Evolutionary conservation across 1,140 invertebrate species (phyloP).

Genomic region (Manduca sexta): DNA sequence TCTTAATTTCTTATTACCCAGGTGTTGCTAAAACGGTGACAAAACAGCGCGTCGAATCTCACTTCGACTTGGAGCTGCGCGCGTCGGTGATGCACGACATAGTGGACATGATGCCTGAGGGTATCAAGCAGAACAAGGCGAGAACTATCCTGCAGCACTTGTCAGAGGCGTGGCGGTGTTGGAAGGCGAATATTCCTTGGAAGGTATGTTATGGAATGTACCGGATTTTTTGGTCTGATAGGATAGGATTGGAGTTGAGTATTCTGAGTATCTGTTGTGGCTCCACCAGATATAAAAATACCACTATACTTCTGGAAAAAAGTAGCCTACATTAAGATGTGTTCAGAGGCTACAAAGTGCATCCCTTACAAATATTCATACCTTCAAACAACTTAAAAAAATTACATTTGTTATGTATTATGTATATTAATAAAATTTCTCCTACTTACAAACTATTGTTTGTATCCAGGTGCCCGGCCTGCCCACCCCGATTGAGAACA

Average conservation of each 20-base stretch:
- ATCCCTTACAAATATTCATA: no score
- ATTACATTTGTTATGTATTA: no score
- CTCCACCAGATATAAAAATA: no score
- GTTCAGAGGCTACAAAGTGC: no score
- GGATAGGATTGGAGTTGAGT: no score
- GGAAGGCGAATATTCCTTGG: constrained; percentile 99
- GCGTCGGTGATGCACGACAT: constrained; percentile 99
- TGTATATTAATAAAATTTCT: no score
- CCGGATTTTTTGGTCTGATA: no score
- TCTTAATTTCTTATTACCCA: constrained; percentile 5
- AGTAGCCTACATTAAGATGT: no score
- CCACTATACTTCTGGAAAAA: no score
- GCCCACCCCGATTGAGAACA: constrained; percentile 99
- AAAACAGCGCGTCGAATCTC: constrained; percentile 99
- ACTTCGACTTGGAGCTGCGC: constrained; percentile 98
- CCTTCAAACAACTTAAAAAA: no score
- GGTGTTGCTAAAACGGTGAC: constrained; percentile 99
- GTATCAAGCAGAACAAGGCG: constrained; percentile 99
- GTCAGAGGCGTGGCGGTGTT: constrained; percentile 99
- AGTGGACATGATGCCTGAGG: constrained; percentile 99
- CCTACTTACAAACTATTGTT: no score
- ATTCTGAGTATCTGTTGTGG: no score
- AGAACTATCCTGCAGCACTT: constrained; percentile 98
- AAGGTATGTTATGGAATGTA: constrained; percentile 82
- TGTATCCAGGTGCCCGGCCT: constrained; percentile 88